These are phyloP conservation scores for Myotis findleyi DNA, from an alignment of 2,797 vertebrate genomes.

Conservation along the genomic window DNA sequence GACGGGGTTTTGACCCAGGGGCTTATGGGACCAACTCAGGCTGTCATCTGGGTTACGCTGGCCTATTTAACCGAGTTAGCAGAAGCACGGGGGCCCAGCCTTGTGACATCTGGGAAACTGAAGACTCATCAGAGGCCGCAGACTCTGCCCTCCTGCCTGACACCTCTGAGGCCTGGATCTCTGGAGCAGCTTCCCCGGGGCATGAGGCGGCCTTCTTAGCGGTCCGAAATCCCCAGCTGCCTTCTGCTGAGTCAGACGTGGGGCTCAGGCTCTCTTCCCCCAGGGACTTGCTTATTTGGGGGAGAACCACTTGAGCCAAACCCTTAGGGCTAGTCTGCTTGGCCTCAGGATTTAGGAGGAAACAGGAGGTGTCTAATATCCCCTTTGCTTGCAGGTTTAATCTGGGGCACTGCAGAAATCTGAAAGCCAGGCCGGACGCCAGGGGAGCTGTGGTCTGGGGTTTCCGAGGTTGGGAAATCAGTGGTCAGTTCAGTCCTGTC, in stretches of 20 bases:
- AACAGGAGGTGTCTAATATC: background rate
- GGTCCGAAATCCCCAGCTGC: background rate
- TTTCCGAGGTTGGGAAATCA: background rate
- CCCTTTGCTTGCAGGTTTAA: background rate
- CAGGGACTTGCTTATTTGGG: background rate
- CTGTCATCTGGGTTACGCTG: too few relatives aligned
- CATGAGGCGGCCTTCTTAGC: fast-evolving
- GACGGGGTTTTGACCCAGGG: background rate
- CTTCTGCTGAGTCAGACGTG: background rate
- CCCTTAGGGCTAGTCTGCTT: background rate
- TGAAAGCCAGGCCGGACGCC: background rate
- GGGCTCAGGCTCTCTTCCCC: background rate
- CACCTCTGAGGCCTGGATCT: background rate
- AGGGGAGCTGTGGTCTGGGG: background rate
- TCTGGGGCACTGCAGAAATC: background rate
- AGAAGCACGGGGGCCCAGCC: background rate
- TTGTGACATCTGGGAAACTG: background rate
- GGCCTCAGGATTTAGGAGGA: slow-evolving; percentile 16
- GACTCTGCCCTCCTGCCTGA: background rate
- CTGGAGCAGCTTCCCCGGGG: background rate
- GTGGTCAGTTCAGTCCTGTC: background rate
- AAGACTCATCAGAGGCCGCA: background rate
- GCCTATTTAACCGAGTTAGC: background rate
- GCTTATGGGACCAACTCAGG: background rate
- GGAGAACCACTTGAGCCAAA: slow-evolving; percentile 21